A percentile compares a stretch with the other conserved stretches of the same genome.
These are phyloP conservation scores for Cerastis leucographa DNA, from an alignment of 2,888 invertebrate species.

Conservation along the genomic window DNA sequence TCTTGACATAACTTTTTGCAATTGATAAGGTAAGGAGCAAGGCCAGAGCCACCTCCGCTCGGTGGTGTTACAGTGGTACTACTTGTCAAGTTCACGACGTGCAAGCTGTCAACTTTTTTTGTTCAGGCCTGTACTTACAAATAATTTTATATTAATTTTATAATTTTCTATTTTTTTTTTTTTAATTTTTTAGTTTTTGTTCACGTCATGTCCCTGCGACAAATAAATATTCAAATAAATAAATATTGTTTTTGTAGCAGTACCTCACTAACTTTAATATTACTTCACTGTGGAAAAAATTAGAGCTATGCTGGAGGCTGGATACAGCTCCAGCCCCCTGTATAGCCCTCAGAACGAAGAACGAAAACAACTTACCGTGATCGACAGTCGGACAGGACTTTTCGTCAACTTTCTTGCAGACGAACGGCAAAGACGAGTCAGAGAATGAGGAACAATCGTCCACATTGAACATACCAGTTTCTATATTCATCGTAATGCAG, in stretches of 20 bases:
- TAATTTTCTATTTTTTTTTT: too few relatives aligned
- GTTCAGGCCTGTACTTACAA: too few relatives aligned
- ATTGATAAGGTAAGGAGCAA: background rate
- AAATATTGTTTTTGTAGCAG: too few relatives aligned
- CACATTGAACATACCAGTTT: slow-evolving; percentile 49
- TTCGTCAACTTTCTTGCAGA: slow-evolving; percentile 66
- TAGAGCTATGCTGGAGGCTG: background rate
- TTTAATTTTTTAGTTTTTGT: too few relatives aligned
- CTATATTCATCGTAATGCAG: slow-evolving; percentile 64
- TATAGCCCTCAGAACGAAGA: background rate
- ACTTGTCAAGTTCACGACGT: too few relatives aligned
- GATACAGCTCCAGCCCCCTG: background rate
- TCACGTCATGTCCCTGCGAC: too few relatives aligned
- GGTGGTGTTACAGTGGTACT: too few relatives aligned
- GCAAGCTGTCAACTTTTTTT: too few relatives aligned
- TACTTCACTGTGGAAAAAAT: background rate
- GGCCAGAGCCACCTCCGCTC: background rate
- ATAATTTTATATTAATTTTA: too few relatives aligned
- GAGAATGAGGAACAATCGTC: slow-evolving; percentile 21
- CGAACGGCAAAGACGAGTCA: slow-evolving; percentile 41
- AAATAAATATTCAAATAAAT: too few relatives aligned
- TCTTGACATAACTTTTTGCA: background rate
- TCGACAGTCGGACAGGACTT: slow-evolving; percentile 69
- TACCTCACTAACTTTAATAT: background rate
- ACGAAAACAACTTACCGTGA: slow-evolving; percentile 46